A percentile compares a stretch with the other conserved stretches of the same genome.
These are phyloP conservation scores for Apamea crenata DNA, from an alignment of 2,888 invertebrate genomes.

Conservation along the genomic window DNA sequence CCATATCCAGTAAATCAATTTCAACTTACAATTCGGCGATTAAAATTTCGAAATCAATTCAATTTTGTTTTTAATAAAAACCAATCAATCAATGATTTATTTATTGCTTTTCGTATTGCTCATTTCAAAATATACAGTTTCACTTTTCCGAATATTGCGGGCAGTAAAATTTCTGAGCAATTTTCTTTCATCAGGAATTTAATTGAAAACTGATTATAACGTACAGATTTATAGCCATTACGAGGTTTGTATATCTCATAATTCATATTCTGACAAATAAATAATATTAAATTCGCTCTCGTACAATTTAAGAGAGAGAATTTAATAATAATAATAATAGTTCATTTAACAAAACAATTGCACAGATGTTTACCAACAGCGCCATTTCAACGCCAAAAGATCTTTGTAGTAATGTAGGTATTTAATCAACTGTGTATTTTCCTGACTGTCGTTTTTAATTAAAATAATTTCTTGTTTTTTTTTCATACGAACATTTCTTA, in stretches of 20 bases:
- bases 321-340: too few species aligned
- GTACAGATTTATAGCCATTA: constrained; percentile 17
- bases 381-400: background rate
- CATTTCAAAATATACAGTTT: constrained; percentile 40
- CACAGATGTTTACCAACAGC: background rate
- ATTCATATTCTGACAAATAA: background rate
- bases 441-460: background rate
- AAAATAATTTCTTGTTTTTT: background rate
- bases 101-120: constrained; percentile 45
- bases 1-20: constrained; percentile 4
- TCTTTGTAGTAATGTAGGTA: background rate
- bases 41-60: constrained; percentile 17
- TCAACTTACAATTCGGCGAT: background rate
- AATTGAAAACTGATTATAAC: constrained; percentile 43
- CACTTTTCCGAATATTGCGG: constrained; percentile 27
- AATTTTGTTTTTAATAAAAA: constrained; percentile 30
- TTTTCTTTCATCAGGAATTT: constrained; percentile 47
- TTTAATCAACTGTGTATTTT: background rate
- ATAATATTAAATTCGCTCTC: background rate
- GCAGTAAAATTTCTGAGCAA: background rate
- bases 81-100: constrained; percentile 38
- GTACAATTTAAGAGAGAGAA: too few species aligned
- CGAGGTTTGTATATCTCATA: background rate
- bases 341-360: background rate
- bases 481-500: background rate